Conservation (phyloP, 2,797 vertebrate species). For the Dendrocincla tyrannina region DNA sequence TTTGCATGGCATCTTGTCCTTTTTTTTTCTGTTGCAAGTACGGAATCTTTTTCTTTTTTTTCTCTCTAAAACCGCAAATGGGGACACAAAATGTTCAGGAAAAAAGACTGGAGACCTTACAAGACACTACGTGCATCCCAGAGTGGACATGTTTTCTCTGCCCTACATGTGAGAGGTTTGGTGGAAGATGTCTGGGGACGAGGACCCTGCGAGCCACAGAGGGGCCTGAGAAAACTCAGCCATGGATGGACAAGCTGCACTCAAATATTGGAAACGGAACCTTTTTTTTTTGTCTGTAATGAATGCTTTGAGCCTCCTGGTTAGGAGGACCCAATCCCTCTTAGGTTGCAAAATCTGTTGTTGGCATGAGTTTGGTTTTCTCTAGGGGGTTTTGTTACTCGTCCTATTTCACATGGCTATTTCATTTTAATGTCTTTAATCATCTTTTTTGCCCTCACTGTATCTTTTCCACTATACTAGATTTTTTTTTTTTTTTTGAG, state of each 20-base stretch:
- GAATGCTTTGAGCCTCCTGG: neutral
- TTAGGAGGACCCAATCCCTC: neutral
- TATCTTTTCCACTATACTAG: neutral
- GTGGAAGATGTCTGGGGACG: neutral
- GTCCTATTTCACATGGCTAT: neutral
- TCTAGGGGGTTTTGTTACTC: neutral
- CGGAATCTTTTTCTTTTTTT: neutral
- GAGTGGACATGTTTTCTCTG: neutral
- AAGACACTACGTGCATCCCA: neutral
- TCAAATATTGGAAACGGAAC: neutral
- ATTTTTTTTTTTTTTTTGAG: neutral
- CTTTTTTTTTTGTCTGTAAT: neutral
- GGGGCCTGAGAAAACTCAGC: neutral
- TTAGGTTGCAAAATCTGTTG: neutral
- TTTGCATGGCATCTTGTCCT: neutral
- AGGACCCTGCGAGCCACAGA: accelerated
- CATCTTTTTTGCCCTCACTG: neutral
- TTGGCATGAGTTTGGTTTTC: neutral
- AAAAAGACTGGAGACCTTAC: neutral
- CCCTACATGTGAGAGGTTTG: neutral
- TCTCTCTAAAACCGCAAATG: neutral
- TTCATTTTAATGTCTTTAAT: neutral
- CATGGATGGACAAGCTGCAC: neutral
- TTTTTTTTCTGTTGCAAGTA: neutral
- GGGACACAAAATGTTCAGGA: neutral